A percentile compares a stretch with the other conserved stretches of the same genome.
These are phyloP conservation scores for Hermetia illucens DNA, from an alignment of 1,140 invertebrate species.

Conservation along the genomic window DNA sequence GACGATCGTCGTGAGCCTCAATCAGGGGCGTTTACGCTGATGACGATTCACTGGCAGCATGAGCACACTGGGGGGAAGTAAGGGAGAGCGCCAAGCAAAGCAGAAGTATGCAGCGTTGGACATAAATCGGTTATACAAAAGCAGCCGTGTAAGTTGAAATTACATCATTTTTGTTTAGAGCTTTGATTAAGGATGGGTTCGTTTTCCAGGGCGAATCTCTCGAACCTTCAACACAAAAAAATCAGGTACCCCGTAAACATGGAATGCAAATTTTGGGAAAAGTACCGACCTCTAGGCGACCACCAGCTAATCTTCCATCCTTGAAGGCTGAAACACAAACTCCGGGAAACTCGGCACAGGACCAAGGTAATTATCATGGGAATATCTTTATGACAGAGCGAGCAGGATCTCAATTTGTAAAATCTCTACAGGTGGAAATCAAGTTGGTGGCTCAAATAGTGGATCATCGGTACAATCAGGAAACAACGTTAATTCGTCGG, in stretches of 20 bases:
- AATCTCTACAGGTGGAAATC: not conserved
- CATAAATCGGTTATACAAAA: constrained; percentile 93
- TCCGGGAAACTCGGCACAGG: constrained; percentile 59
- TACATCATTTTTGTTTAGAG: constrained; percentile 5
- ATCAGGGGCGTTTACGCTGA: constrained; percentile 29
- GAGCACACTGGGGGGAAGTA: constrained; percentile 86
- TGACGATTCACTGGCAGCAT: constrained; percentile 53
- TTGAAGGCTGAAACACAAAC: constrained; percentile 80
- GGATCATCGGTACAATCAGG: not conserved
- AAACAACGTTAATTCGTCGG: constrained; percentile 1
- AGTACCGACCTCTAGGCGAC: constrained; percentile 85
- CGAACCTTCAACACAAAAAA: constrained; percentile 75
- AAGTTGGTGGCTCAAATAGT: not conserved
- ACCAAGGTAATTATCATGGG: no score
- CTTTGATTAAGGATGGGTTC: constrained; percentile 2
- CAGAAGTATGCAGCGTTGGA: constrained; percentile 89
- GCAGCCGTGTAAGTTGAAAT: constrained; percentile 53
- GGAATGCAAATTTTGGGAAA: constrained; percentile 97
- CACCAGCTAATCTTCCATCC: constrained; percentile 93
- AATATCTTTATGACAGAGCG: no score
- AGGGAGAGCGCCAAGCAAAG: constrained; percentile 50
- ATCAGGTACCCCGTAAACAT: constrained; percentile 85
- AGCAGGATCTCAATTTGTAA: no score
- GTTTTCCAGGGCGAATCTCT: constrained; percentile 63
- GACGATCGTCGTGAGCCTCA: constrained; percentile 2